A percentile compares a stretch with the other conserved stretches of the same genome.
Conservation (phyloP, 1,140 invertebrate species). For the Eufriesea mexicana region DNA sequence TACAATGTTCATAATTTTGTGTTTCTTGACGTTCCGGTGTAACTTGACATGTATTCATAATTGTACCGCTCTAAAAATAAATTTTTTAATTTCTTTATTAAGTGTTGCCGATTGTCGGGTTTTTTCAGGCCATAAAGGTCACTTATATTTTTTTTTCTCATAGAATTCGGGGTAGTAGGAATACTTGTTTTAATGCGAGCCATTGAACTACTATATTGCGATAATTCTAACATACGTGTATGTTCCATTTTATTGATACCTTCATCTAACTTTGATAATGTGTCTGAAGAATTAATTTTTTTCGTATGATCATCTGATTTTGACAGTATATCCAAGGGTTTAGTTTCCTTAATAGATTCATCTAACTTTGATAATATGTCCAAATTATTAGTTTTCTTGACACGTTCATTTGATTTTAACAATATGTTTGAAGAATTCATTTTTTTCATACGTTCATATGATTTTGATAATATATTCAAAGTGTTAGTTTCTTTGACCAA, state of each 20-base stretch:
- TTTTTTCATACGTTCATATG: too few species aligned
- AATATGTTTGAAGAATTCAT: too few species aligned
- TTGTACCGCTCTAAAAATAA: slow-evolving; percentile 3
- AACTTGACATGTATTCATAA: background rate
- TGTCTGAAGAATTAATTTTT: background rate
- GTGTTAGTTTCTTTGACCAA: too few species aligned
- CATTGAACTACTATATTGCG: background rate
- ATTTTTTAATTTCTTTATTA: slow-evolving; percentile 41
- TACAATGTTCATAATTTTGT: background rate
- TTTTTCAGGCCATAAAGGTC: background rate
- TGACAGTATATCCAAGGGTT: too few species aligned
- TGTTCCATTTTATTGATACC: background rate
- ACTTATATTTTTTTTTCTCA: background rate
- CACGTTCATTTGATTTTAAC: too few species aligned
- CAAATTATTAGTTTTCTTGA: too few species aligned
- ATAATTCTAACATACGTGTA: background rate
- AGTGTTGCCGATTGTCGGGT: background rate
- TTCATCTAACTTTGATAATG: background rate
- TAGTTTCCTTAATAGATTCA: too few species aligned
- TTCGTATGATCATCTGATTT: too few species aligned
- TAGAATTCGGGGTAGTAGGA: background rate
- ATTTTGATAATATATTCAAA: too few species aligned
- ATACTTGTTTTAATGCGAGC: background rate
- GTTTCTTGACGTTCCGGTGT: background rate
- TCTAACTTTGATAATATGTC: too few species aligned